These are phyloP conservation scores for Lepidurus apus DNA, from an alignment of 1,140 invertebrate species.

Conservation along the genomic window DNA sequence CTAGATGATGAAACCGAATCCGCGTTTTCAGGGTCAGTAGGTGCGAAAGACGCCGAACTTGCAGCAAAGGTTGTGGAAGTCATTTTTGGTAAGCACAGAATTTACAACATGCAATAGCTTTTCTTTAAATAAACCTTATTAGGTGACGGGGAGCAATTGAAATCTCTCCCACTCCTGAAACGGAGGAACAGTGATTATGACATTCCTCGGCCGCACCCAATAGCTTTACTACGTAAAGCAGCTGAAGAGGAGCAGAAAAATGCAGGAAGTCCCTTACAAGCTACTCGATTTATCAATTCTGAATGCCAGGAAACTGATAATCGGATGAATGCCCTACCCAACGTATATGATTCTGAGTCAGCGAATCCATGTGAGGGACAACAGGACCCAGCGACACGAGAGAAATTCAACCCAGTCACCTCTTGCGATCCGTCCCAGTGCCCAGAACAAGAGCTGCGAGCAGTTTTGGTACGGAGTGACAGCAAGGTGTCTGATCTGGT, in stretches of 20 bases:
- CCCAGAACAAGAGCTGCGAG: background rate
- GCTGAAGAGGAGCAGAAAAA: background rate
- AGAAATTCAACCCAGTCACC: background rate
- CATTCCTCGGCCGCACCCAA: background rate
- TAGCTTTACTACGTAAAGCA: background rate
- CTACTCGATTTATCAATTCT: background rate
- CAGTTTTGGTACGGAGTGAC: slow-evolving; percentile 14
- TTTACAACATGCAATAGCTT: background rate
- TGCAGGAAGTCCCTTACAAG: background rate
- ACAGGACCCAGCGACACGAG: background rate
- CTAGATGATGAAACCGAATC: background rate
- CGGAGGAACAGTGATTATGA: background rate
- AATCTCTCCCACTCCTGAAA: background rate
- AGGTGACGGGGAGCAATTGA: background rate
- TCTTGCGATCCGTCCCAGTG: background rate
- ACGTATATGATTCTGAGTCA: no score
- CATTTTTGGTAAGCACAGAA: background rate
- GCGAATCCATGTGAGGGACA: background rate
- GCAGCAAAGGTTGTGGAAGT: background rate
- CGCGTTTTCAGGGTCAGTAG: background rate
- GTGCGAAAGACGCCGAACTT: background rate
- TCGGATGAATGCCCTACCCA: no score
- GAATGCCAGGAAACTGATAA: background rate
- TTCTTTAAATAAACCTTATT: background rate
- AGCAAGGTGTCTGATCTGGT: background rate